phyloP scores from a whole-genome alignment of 2,888 invertebrate species.

The Heteropelma amictum region DNA sequence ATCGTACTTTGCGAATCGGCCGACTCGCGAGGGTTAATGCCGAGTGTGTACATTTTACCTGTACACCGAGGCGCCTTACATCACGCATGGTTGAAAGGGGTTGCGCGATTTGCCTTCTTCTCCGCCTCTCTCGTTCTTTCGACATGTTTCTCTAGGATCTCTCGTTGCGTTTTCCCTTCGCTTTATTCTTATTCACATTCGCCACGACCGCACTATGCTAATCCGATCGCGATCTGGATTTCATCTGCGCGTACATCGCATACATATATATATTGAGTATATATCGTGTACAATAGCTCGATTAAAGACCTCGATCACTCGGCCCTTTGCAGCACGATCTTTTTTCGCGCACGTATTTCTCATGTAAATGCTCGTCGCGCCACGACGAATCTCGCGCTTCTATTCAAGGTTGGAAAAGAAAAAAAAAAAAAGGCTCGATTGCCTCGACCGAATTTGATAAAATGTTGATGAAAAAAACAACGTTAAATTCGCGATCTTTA shows the following conservation, averaged over 20 bases:
- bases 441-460: conserved; percentile 1
- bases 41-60: conserved; percentile 51
- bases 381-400: conserved; percentile 28
- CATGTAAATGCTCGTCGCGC: conserved; percentile 38
- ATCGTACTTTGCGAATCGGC: no score
- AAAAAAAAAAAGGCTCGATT: conserved; percentile 28
- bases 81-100: conserved; percentile 67
- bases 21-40: no score
- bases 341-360: conserved; percentile 26
- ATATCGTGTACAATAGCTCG: conserved; percentile 19
- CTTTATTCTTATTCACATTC: conserved; percentile 41
- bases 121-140: conserved; percentile 25
- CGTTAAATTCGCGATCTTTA: no score
- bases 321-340: conserved; percentile 11
- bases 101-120: conserved; percentile 47
- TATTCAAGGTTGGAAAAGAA: no score
- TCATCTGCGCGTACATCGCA: conserved; percentile 4
- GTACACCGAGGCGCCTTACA: conserved; percentile 59
- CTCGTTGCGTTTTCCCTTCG: conserved; percentile 18
- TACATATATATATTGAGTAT: neutral
- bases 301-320: conserved; percentile 17
- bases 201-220: conserved; percentile 55
- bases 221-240: conserved; percentile 58
- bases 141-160: conserved; percentile 5
- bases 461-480: neutral